These are phyloP conservation scores for Crotalus tigris DNA, from an alignment of 2,113 vertebrate genomes.

Conservation along the genomic window DNA sequence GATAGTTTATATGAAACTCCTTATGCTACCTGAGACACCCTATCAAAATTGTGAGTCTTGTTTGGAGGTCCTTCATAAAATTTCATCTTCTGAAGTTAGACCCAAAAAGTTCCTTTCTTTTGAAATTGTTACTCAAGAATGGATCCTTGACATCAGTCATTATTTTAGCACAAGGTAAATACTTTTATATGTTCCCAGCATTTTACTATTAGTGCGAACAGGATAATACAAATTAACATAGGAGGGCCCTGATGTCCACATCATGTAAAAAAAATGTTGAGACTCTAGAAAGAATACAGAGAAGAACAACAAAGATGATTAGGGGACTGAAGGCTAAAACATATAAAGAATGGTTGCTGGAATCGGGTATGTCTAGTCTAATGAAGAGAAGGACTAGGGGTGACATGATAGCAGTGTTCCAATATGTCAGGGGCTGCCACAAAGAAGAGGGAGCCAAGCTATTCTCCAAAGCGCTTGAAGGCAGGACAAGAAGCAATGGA, in stretches of 20 bases:
- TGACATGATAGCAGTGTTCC: too few relatives aligned
- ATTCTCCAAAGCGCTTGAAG: too few relatives aligned
- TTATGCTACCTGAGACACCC: background rate
- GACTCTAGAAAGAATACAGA: too few relatives aligned
- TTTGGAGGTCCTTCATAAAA: background rate
- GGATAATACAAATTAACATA: background rate
- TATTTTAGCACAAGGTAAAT: background rate
- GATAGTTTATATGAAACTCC: background rate
- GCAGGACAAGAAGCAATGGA: too few relatives aligned
- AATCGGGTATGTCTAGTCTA: too few relatives aligned
- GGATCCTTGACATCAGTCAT: background rate
- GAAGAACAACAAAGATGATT: too few relatives aligned
- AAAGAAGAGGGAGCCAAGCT: too few relatives aligned
- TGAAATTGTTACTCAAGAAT: background rate
- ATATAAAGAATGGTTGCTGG: too few relatives aligned
- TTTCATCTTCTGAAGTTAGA: background rate
- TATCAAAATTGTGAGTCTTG: background rate
- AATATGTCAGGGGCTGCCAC: too few relatives aligned
- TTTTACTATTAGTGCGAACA: background rate
- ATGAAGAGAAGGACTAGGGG: too few relatives aligned
- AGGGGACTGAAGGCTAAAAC: too few relatives aligned
- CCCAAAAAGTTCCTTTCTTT: background rate
- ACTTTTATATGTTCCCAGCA: background rate
- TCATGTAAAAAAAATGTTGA: too few relatives aligned
- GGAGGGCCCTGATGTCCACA: background rate